Conservation (phyloP, 2,797 vertebrate genomes). For the Glossophaga mutica region DNA sequence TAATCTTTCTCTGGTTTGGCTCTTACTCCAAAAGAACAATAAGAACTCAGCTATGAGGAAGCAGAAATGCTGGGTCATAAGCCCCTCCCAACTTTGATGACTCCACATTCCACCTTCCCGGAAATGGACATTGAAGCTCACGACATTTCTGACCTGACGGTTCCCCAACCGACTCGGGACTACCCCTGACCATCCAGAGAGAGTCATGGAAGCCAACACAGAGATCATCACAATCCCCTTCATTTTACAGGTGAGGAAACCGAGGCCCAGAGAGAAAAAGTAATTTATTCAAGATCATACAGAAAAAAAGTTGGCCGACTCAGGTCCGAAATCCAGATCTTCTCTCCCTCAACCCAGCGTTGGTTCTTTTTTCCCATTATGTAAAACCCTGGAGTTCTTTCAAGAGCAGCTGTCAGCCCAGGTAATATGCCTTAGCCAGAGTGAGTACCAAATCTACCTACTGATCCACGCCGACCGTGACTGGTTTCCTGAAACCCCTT, state of each 20-base stretch:
- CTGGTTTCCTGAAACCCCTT: slow-evolving; percentile 36
- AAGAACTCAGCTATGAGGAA: slow-evolving; percentile 33
- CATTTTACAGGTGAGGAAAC: background rate
- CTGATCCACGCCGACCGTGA: background rate
- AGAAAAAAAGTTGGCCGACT: background rate
- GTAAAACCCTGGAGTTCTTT: background rate
- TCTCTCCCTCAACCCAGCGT: background rate
- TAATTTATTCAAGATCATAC: background rate
- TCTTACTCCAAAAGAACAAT: slow-evolving; percentile 48
- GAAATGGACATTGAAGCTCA: background rate
- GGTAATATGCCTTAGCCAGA: background rate
- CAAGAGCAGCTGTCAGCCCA: background rate
- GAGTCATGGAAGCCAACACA: background rate
- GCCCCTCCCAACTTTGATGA: background rate
- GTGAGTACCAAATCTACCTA: background rate
- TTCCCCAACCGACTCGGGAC: background rate
- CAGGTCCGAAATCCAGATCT: background rate
- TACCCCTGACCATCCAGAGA: background rate
- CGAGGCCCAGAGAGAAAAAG: background rate
- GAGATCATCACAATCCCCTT: background rate
- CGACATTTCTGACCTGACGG: background rate
- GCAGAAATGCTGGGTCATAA: background rate
- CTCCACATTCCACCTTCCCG: background rate
- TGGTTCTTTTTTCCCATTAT: background rate
- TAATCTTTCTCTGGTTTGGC: slow-evolving; percentile 24